Percentiles rank a stretch among this genome's conserved stretches.
phyloP scores from a whole-genome alignment of 2,113 vertebrate genomes.

The Alouatta palliata region DNA sequence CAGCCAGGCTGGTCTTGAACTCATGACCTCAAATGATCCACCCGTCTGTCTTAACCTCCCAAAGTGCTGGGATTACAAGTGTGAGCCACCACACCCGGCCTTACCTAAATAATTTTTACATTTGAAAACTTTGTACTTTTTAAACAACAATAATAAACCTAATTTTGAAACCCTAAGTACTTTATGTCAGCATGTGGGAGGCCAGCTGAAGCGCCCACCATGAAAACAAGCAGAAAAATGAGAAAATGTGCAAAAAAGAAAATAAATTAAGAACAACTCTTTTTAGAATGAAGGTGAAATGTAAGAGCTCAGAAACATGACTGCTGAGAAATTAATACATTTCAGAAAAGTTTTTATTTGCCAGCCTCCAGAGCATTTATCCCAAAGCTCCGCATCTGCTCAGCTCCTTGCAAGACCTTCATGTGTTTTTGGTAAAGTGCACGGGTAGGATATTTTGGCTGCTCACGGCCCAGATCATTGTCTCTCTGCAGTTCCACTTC shows the following conservation, averaged over 20 bases:
- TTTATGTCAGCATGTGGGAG: background rate
- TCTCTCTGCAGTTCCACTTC: background rate
- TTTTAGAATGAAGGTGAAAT: background rate
- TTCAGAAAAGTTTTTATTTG: background rate
- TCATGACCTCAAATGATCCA: too few relatives aligned
- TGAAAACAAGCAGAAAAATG: background rate
- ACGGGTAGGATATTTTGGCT: background rate
- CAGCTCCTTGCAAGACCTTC: background rate
- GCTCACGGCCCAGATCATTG: background rate
- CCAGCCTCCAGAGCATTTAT: fast-evolving
- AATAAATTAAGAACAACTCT: background rate
- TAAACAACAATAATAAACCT: background rate
- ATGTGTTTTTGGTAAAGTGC: background rate
- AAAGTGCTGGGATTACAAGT: too few relatives aligned
- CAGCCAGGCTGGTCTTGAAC: too few relatives aligned
- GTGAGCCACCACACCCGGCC: too few relatives aligned
- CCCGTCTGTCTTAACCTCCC: too few relatives aligned
- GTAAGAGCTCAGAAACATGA: background rate
- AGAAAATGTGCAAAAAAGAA: background rate
- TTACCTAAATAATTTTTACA: too few relatives aligned
- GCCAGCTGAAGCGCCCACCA: background rate
- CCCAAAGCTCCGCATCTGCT: background rate
- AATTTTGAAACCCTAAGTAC: background rate
- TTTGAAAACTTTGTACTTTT: background rate
- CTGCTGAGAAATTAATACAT: background rate